These are phyloP conservation scores for Acholoe squamosa DNA, from an alignment of 2,888 invertebrate species.

Conservation along the genomic window DNA sequence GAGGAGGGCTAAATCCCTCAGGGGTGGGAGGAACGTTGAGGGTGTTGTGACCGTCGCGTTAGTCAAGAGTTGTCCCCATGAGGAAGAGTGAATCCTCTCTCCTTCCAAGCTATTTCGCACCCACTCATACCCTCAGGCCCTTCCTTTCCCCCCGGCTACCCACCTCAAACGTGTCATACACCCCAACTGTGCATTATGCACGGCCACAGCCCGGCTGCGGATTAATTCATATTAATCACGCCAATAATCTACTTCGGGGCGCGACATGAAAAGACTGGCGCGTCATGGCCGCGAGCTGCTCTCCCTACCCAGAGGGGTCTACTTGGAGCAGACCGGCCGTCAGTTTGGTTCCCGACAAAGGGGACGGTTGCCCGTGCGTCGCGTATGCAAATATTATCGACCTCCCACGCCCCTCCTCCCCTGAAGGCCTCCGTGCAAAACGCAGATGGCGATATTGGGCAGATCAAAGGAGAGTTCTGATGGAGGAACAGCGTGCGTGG, in stretches of 20 bases:
- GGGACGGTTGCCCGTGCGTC: slow-evolving; percentile 9
- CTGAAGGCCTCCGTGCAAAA: slow-evolving; percentile 31
- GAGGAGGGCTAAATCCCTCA: neutral
- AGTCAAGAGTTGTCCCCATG: neutral
- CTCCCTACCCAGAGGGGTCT: neutral
- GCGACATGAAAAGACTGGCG: slow-evolving; percentile 31
- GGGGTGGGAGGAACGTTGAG: neutral
- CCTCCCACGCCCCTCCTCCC: neutral
- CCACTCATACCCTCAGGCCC: too few relatives aligned
- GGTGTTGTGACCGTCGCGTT: neutral
- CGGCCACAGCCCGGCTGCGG: neutral
- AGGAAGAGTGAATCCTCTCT: neutral
- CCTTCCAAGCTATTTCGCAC: neutral
- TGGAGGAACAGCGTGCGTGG: slow-evolving; percentile 55
- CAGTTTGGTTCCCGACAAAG: slow-evolving; percentile 32
- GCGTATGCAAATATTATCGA: slow-evolving; percentile 37
- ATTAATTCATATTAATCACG: slow-evolving; percentile 37
- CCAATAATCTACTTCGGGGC: slow-evolving; percentile 14
- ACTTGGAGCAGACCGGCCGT: slow-evolving; percentile 8
- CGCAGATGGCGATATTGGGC: slow-evolving; percentile 57
- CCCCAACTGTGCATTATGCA: neutral
- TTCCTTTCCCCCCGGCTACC: too few relatives aligned
- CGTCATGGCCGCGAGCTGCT: neutral
- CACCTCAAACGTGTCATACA: neutral
- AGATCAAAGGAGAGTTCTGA: slow-evolving; percentile 55